Base-by-base conservation (phyloP, 23 tunicate species). In the Styela clava region DNA sequence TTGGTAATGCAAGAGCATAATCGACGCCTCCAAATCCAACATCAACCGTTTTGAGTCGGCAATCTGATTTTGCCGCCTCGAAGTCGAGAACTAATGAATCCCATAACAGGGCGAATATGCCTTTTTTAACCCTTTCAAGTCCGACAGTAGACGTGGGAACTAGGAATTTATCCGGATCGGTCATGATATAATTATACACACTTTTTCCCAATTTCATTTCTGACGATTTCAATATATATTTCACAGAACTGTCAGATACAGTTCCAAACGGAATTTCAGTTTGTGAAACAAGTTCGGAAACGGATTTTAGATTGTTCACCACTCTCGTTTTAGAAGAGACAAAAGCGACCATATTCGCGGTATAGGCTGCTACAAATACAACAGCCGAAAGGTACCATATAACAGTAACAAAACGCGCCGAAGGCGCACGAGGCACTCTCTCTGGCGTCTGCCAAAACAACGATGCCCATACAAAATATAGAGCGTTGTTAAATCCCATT, bases 371-470 rank as follows among this genome's bases (percentile, higher is more conserved):
- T 21, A 93, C 88, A 52, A 93, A 84, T 2, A 88, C 86, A 9
- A 93, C 98, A 24, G 98, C 92, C 5, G 88, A 83, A 23, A 93
- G 79, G 56, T 93, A 93, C 98, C 98, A 93, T 3, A 82, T 34
- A 24, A 87, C 87, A 1, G 93, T 93, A 1, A 84, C 44, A 2
- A 93, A 77, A 9, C 98, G 69, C 24, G 87, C 90, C 20, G 98
- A 93, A 19, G 90, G 62, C 16, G 98, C 84, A 24, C 98, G 83
- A 19, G 98, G 98, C 23, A 93, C 98, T 19, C 85, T 79, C 52
- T 93, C 98, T 16, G 98, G 98, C 36, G 98, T 82, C 61, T 93
- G 98, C 98, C 98, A 93, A 78, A 93, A 93, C 63, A 93, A 74
- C 5, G 98, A 87, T 22, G 98, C 98, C 98, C 98, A 93, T 2